These are phyloP conservation scores for Enteromius viviparus DNA, from an alignment of 2,797 vertebrate species.

Conservation along the genomic window DNA sequence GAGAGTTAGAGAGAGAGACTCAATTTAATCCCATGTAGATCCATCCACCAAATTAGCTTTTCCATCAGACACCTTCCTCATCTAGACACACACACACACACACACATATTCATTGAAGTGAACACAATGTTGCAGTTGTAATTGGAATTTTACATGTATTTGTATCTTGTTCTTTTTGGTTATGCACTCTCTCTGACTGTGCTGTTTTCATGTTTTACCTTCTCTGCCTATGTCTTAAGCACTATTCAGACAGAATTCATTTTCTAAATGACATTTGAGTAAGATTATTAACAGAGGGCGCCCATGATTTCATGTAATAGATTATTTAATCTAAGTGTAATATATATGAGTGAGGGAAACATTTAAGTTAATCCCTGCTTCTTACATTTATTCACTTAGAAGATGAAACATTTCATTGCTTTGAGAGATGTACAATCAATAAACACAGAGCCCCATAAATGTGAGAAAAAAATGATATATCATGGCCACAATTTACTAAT, in stretches of 20 bases:
- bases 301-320: not conserved
- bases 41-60: constrained; percentile 52
- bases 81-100: constrained; percentile 28
- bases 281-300: not conserved
- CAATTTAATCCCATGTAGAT: constrained; percentile 40
- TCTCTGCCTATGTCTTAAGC: not conserved
- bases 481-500: not conserved
- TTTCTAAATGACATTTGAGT: not conserved
- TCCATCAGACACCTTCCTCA: constrained; percentile 38
- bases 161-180: constrained; percentile 26
- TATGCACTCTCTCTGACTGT: constrained; percentile 11
- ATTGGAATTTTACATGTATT: constrained; percentile 29
- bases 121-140: constrained; percentile 25
- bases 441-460: not conserved
- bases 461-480: not conserved
- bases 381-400: not conserved
- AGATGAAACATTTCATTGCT: not conserved
- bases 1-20: constrained; percentile 52
- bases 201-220: not conserved
- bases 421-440: not conserved
- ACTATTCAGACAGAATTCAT: not conserved
- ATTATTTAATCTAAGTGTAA: not conserved
- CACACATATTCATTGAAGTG: constrained; percentile 23
- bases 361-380: not conserved
- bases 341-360: not conserved